Conservation (phyloP, 2,888 invertebrate genomes). For the Nipponacmea schrenckii region DNA sequence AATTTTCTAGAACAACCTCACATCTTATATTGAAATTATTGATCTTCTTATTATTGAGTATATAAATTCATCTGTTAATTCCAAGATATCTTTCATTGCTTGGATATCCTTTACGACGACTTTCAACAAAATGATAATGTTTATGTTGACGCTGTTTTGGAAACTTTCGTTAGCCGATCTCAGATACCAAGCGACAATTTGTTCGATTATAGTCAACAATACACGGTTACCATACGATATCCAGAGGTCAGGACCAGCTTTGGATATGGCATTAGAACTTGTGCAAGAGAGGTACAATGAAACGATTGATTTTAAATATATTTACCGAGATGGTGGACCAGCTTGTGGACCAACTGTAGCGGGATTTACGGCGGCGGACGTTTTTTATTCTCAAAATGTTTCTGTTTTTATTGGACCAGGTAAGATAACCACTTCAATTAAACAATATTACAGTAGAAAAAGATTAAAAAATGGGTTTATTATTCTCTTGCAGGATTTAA, state of each 20-base stretch:
- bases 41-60: too few relatives aligned
- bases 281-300: constrained; percentile 10
- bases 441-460: too few relatives aligned
- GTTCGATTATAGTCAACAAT: constrained; percentile 19
- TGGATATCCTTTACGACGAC: too few relatives aligned
- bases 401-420: constrained; percentile 24
- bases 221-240: constrained; percentile 19
- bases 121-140: too few relatives aligned
- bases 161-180: background rate
- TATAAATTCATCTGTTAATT: too few relatives aligned
- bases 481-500: too few relatives aligned
- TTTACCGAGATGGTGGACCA: constrained; percentile 14
- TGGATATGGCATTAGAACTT: constrained; percentile 17
- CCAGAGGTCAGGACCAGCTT: constrained; percentile 18
- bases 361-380: constrained; percentile 7
- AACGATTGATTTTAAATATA: constrained; percentile 7
- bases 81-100: too few relatives aligned
- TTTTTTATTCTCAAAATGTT: constrained; percentile 5
- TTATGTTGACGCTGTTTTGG: too few relatives aligned
- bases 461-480: too few relatives aligned
- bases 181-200: constrained; percentile 12
- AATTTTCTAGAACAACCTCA: too few relatives aligned
- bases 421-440: background rate
- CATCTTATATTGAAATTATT: too few relatives aligned
- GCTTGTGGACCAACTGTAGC: constrained; percentile 7